Evolutionary conservation across 2,888 invertebrate species (phyloP).

Genomic region (Tethea ocularis): DNA sequence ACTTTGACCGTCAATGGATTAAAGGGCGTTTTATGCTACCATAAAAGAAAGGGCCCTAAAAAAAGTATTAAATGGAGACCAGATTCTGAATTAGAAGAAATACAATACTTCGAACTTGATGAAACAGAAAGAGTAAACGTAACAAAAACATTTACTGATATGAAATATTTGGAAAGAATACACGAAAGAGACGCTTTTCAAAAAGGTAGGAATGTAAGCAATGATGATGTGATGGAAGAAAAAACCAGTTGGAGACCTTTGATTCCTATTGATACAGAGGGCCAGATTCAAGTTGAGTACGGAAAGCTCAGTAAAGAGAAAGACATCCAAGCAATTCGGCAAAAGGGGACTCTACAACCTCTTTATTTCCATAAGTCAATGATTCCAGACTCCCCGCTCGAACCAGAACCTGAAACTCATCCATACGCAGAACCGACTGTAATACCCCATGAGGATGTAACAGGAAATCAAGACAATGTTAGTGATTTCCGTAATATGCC

Average conservation of each 20-base stretch:
- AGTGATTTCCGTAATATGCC: constrained; percentile 90
- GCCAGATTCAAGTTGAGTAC: constrained; percentile 86
- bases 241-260: constrained; percentile 90
- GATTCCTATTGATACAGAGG: constrained; percentile 87
- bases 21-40: constrained; percentile 89
- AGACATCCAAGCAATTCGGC: constrained; percentile 93
- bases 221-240: constrained; percentile 92
- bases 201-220: constrained; percentile 89
- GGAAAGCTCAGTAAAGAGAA: constrained; percentile 94
- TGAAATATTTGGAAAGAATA: constrained; percentile 94
- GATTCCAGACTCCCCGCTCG: constrained; percentile 94
- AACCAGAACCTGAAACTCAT: constrained; percentile 93
- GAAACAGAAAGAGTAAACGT: constrained; percentile 98
- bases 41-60: constrained; percentile 90
- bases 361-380: constrained; percentile 91
- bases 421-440: constrained; percentile 89
- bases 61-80: constrained; percentile 92
- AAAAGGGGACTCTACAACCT: constrained; percentile 92
- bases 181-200: constrained; percentile 93
- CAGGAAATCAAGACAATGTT: constrained; percentile 91
- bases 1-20: constrained; percentile 84
- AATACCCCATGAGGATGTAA: constrained; percentile 95
- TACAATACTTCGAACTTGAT: constrained; percentile 96
- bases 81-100: constrained; percentile 90
- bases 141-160: constrained; percentile 94